A percentile compares a stretch with the other conserved stretches of the same genome.
Conservation (phyloP, 2,113 vertebrate species). For the Ailuropoda melanoleuca region DNA sequence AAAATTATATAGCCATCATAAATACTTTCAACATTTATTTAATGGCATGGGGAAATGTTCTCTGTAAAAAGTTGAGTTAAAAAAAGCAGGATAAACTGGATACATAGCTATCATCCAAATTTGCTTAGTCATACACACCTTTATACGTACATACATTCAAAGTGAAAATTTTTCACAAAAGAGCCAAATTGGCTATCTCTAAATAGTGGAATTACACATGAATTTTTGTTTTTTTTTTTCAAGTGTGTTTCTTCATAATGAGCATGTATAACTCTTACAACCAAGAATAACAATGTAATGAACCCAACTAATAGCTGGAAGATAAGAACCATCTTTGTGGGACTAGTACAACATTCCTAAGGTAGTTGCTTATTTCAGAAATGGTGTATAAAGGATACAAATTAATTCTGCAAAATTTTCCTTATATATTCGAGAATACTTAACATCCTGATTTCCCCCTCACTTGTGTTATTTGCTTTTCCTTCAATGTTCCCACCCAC, state of each 20-base stretch:
- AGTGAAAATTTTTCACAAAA: constrained; percentile 9
- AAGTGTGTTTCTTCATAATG: constrained; percentile 12
- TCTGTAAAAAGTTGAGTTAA: constrained; percentile 34
- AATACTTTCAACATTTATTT: constrained; percentile 44
- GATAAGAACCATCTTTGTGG: background rate
- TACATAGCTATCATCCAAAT: constrained; percentile 7
- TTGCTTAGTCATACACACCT: background rate
- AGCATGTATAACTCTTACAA: constrained; percentile 8
- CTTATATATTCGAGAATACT: background rate
- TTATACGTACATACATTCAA: background rate
- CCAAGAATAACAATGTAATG: background rate
- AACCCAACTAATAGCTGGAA: background rate
- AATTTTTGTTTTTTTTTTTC: constrained; percentile 33
- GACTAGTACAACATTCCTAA: background rate
- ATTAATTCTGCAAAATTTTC: background rate
- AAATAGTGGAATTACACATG: background rate
- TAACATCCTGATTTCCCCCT: background rate
- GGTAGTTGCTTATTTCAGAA: background rate
- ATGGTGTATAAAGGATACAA: background rate
- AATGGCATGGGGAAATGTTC: constrained; percentile 28
- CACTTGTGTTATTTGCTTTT: background rate
- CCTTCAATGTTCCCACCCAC: background rate
- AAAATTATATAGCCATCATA: background rate
- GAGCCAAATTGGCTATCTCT: background rate
- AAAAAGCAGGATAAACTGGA: background rate